A percentile compares a stretch with the other conserved stretches of the same genome.
Evolutionary conservation across 2,797 vertebrate genomes (phyloP).

Genomic region (Takifugu rubripes): DNA sequence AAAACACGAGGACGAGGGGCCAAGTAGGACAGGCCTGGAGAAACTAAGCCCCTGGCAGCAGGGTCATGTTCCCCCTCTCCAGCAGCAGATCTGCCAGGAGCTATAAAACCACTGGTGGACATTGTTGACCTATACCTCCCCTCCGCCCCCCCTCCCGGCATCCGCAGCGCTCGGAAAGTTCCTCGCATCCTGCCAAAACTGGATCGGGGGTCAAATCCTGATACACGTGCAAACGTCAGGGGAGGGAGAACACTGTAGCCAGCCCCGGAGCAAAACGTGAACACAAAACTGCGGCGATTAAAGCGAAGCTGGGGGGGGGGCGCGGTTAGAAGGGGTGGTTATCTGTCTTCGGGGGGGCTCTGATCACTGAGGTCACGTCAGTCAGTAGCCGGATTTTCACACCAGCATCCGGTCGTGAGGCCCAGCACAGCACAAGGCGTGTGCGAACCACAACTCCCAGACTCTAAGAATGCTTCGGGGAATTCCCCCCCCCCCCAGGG

Average conservation of each 20-base stretch:
- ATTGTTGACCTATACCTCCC: conserved; percentile 54
- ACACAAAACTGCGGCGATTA: conserved; percentile 11
- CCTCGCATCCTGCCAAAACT: conserved; percentile 58
- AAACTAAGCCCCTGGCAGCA: conserved; percentile 17
- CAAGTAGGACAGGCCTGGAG: conserved; percentile 35
- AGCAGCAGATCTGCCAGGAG: conserved; percentile 35
- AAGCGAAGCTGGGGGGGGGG: neutral
- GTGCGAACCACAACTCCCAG: conserved; percentile 49
- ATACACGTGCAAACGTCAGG: conserved; percentile 40
- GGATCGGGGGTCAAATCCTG: conserved; percentile 52
- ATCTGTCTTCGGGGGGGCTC: conserved; percentile 17
- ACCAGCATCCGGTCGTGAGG: conserved; percentile 61
- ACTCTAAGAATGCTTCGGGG: conserved; percentile 46
- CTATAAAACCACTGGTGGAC: conserved; percentile 37
- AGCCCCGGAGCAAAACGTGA: conserved; percentile 6
- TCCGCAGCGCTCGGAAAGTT: conserved; percentile 60
- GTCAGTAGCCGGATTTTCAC: conserved; percentile 61
- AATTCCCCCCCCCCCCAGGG: conserved; percentile 42
- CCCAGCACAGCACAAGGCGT: conserved; percentile 46
- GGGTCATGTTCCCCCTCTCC: conserved; percentile 28
- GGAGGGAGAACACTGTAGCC: neutral
- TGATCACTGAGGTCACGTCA: conserved; percentile 42
- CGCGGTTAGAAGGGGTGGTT: neutral
- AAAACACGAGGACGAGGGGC: conserved; percentile 12
- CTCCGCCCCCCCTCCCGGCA: conserved; percentile 29